Conservation (phyloP, 2,888 invertebrate species). For the Aporophyla nigra region DNA sequence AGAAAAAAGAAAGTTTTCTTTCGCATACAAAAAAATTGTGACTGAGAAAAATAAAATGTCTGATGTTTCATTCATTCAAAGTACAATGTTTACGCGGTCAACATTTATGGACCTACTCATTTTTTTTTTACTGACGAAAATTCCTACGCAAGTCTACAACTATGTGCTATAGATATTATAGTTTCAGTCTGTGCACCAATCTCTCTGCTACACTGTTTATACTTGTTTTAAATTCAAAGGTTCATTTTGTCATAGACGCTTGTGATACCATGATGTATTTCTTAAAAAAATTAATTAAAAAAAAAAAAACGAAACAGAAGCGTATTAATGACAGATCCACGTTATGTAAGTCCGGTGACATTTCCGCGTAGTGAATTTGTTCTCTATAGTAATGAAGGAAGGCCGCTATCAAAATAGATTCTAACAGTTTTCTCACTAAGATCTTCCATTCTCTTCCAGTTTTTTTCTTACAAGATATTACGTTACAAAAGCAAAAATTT, state of each 20-base stretch:
- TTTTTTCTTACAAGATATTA: slow-evolving; percentile 44
- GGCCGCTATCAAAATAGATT: slow-evolving; percentile 74
- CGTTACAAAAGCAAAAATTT: slow-evolving; percentile 34
- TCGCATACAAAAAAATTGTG: not conserved
- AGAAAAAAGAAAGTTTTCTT: not conserved
- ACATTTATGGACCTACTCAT: too few species aligned
- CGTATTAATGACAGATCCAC: slow-evolving; percentile 59
- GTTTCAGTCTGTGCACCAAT: too few species aligned
- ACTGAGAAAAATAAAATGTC: not conserved
- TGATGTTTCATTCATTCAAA: too few species aligned
- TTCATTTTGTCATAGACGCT: not conserved
- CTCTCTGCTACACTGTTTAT: too few species aligned
- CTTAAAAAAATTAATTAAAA: not conserved
- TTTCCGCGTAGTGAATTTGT: slow-evolving; percentile 73
- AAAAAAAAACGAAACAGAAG: not conserved
- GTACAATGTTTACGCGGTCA: too few species aligned
- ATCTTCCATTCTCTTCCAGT: slow-evolving; percentile 46
- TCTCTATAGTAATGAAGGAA: slow-evolving; percentile 72
- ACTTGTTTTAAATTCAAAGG: not conserved
- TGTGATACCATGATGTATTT: not conserved
- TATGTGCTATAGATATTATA: too few species aligned
- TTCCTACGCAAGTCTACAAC: too few species aligned
- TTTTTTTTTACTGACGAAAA: too few species aligned
- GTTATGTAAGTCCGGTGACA: slow-evolving; percentile 66
- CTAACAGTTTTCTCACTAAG: slow-evolving; percentile 60